phyloP scores from a whole-genome alignment of 2,888 invertebrate genomes.

The Mythimna albipuncta region DNA sequence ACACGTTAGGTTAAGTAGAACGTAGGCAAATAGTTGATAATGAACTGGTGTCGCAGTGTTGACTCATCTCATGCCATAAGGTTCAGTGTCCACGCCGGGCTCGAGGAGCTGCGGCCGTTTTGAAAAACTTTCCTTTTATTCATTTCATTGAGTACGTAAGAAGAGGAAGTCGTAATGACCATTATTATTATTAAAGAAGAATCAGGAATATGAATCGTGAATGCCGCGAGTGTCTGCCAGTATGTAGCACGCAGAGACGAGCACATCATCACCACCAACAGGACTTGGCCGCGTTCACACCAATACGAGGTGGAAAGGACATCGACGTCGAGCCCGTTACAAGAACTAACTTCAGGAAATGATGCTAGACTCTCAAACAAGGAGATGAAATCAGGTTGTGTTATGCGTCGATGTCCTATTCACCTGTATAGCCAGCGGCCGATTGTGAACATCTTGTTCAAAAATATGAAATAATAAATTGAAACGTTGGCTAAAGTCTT shows the following conservation, averaged over 20 bases:
- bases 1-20: constrained; percentile 68
- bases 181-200: constrained; percentile 14
- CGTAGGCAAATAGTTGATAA: constrained; percentile 61
- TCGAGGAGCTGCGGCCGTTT: constrained; percentile 1
- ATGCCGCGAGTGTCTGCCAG: constrained; percentile 39
- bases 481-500: not conserved
- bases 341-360: not conserved
- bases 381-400: not conserved
- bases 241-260: constrained; percentile 28
- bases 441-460: not conserved
- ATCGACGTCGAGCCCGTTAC: not conserved
- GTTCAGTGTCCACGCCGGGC: constrained; percentile 3
- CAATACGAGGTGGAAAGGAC: not conserved
- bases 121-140: constrained; percentile 26
- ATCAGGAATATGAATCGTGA: constrained; percentile 22
- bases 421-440: not conserved
- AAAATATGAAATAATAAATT: not conserved
- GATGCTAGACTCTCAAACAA: not conserved
- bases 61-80: constrained; percentile 12
- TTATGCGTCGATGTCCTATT: not conserved
- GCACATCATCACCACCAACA: constrained; percentile 10
- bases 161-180: constrained; percentile 8
- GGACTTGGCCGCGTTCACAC: not conserved
- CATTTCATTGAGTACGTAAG: constrained; percentile 6
- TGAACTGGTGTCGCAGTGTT: constrained; percentile 29